These are phyloP conservation scores for Ennomos quercinarius DNA, from an alignment of 2,888 invertebrate genomes.

Conservation along the genomic window DNA sequence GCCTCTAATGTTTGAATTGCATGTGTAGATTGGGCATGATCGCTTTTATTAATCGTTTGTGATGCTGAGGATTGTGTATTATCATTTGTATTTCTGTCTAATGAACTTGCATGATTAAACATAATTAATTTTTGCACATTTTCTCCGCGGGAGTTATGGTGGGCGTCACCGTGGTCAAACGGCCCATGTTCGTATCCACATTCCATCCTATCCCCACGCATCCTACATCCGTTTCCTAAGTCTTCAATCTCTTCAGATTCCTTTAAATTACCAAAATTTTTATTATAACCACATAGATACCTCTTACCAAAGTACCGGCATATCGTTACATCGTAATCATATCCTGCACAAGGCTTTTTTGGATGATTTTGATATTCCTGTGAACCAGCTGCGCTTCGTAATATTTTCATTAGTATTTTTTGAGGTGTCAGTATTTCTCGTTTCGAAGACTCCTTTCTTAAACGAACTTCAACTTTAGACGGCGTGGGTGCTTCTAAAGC, in stretches of 20 bases:
- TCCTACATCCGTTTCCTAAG: conserved; percentile 59
- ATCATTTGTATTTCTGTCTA: too few species aligned
- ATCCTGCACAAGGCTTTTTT: conserved; percentile 47
- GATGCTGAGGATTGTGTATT: too few species aligned
- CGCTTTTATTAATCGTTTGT: too few species aligned
- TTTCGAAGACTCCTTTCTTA: background rate
- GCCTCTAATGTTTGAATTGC: too few species aligned
- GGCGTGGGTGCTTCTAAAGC: background rate
- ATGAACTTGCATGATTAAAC: too few species aligned
- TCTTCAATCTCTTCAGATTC: conserved; percentile 44
- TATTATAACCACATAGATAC: conserved; percentile 71
- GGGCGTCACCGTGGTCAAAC: conserved; percentile 28
- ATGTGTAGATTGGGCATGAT: too few species aligned
- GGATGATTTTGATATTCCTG: background rate
- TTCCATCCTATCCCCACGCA: conserved; percentile 67
- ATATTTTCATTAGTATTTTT: conserved; percentile 4
- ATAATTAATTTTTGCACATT: background rate
- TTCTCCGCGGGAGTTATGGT: background rate
- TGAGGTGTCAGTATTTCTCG: conserved; percentile 6
- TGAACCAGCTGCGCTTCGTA: conserved; percentile 7
- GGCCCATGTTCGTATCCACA: conserved; percentile 62
- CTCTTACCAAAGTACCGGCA: conserved; percentile 61
- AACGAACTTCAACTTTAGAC: background rate
- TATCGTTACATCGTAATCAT: conserved; percentile 58
- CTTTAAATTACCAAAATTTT: conserved; percentile 53